phyloP scores from a whole-genome alignment of 2,113 vertebrate species.

The Fregetta grallaria region DNA sequence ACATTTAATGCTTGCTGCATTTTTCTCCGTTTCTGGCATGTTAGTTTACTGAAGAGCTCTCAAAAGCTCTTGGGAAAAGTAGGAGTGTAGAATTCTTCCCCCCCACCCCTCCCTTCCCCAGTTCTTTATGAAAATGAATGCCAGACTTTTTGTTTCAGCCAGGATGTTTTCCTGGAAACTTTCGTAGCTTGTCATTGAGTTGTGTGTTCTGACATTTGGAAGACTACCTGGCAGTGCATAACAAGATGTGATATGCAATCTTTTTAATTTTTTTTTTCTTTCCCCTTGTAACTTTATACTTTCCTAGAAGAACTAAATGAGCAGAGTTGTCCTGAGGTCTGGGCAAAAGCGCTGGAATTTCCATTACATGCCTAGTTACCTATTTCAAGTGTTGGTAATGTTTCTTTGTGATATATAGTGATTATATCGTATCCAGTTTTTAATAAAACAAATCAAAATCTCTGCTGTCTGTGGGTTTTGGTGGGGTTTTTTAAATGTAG shows the following conservation, averaged over 20 bases:
- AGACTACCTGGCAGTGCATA: constrained; percentile 27
- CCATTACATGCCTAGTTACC: background rate
- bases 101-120: background rate
- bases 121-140: background rate
- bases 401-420: background rate
- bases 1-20: background rate
- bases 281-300: background rate
- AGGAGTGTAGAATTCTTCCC: background rate
- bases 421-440: background rate
- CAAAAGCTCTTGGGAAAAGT: background rate
- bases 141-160: background rate
- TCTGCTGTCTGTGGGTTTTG: background rate
- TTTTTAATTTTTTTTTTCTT: background rate
- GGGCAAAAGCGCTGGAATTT: background rate
- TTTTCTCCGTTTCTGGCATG: background rate
- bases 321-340: background rate
- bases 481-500: background rate
- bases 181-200: constrained; percentile 7
- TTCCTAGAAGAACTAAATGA: background rate
- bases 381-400: background rate
- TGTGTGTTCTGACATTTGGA: constrained; percentile 54
- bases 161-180: constrained; percentile 28
- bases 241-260: background rate
- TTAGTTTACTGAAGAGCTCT: background rate
- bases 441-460: background rate